Evolutionary conservation across 2,113 vertebrate genomes (phyloP).

Genomic region (Desmodus rotundus): DNA sequence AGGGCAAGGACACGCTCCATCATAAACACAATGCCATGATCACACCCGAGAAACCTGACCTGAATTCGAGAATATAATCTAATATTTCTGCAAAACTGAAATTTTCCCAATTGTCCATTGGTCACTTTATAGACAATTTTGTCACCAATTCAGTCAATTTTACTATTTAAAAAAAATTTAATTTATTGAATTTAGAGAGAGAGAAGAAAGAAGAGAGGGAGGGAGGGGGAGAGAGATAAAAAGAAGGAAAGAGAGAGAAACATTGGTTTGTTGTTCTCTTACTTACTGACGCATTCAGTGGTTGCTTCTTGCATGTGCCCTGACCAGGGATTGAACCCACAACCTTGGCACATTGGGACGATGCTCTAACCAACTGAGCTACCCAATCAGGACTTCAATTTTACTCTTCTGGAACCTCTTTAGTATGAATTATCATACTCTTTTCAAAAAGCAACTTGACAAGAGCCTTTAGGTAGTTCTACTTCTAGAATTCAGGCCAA

Average conservation of each 20-base stretch:
- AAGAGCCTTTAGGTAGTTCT: neutral
- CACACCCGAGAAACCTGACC: neutral
- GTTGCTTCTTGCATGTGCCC: too few species aligned
- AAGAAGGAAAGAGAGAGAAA: too few species aligned
- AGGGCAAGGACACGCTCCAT: neutral
- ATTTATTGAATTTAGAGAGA: too few species aligned
- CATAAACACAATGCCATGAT: neutral
- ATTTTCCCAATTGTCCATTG: neutral
- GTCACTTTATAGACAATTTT: neutral
- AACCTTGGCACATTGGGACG: too few species aligned
- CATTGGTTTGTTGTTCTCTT: too few species aligned
- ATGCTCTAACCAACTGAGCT: too few species aligned
- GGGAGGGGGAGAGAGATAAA: too few species aligned
- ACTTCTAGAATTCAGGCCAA: neutral
- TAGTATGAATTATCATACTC: neutral
- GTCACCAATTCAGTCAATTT: neutral
- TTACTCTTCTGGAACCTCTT: neutral
- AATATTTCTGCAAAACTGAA: neutral
- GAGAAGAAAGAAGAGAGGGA: too few species aligned
- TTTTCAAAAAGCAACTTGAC: neutral
- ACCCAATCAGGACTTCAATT: neutral
- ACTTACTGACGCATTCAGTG: too few species aligned
- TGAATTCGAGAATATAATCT: neutral
- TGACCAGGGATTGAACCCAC: too few species aligned
- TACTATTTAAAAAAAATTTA: too few species aligned